Percentiles rank a stretch among this genome's conserved stretches.
Conservation (phyloP, 2,113 vertebrate species). For the Meles meles region DNA sequence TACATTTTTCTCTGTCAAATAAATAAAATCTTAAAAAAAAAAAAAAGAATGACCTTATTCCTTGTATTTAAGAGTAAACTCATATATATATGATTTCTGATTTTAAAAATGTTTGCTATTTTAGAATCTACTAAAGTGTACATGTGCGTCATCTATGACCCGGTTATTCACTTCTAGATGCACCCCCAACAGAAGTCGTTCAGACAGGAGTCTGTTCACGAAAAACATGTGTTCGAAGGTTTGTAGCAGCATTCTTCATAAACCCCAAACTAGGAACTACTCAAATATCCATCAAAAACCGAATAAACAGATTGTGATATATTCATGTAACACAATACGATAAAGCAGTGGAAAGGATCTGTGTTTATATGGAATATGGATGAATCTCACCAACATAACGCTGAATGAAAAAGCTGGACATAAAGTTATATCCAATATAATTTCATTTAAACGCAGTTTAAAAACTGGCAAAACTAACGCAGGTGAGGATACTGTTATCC, state of each 20-base stretch:
- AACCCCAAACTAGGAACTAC: not conserved
- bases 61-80: constrained; percentile 1
- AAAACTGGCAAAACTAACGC: not conserved
- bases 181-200: not conserved
- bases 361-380: not conserved
- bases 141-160: not conserved
- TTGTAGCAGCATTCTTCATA: not conserved
- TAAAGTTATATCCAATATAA: not conserved
- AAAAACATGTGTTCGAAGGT: not conserved
- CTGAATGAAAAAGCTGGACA: not conserved
- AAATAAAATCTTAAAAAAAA: no score
- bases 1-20: no score
- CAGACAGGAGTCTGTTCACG: not conserved
- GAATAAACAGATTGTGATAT: not conserved
- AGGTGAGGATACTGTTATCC: not conserved
- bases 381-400: not conserved
- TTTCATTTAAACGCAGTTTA: not conserved
- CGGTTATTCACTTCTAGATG: not conserved
- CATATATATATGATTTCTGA: not conserved
- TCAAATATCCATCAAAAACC: not conserved
- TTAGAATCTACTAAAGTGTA: not conserved
- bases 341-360: not conserved
- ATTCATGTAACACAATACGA: not conserved
- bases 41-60: not conserved
- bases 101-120: constrained; percentile 4